Conservation (phyloP, 2,113 vertebrate species). For the Rhinolophus ferrumequinum region DNA sequence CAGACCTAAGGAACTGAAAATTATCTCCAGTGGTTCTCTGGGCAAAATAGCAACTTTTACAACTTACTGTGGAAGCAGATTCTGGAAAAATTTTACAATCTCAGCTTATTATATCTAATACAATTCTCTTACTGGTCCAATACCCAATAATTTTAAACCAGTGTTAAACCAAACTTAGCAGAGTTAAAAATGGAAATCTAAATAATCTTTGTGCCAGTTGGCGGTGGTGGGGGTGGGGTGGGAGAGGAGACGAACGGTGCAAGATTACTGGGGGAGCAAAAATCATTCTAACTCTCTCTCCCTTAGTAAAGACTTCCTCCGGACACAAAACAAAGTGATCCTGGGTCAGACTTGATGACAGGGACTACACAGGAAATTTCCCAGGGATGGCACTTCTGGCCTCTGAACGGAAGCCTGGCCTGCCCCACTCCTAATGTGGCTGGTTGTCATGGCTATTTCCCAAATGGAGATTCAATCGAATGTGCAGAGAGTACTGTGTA, state of each 20-base stretch:
- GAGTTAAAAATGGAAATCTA: constrained; percentile 27
- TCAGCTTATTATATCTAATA: constrained; percentile 3
- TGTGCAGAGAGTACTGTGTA: background rate
- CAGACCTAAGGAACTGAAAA: background rate
- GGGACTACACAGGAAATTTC: background rate
- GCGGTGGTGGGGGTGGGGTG: too few relatives aligned
- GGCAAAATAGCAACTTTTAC: background rate
- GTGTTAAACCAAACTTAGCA: background rate
- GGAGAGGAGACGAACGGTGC: background rate
- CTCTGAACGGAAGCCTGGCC: background rate
- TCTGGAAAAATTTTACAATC: background rate
- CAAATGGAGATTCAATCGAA: background rate
- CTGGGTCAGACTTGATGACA: background rate
- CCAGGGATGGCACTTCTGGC: background rate
- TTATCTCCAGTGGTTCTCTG: background rate
- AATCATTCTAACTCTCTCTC: background rate
- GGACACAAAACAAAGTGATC: background rate
- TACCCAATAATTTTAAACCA: background rate
- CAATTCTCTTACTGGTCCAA: background rate
- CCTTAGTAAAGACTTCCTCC: background rate
- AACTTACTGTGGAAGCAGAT: background rate
- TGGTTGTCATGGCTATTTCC: rapidly evolving
- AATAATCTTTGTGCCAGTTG: background rate
- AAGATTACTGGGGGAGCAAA: background rate
- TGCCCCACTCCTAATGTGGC: background rate